A percentile compares a stretch with the other conserved stretches of the same genome.
Evolutionary conservation across 2,113 vertebrate species (phyloP).

Genomic region (Dromas ardeola): DNA sequence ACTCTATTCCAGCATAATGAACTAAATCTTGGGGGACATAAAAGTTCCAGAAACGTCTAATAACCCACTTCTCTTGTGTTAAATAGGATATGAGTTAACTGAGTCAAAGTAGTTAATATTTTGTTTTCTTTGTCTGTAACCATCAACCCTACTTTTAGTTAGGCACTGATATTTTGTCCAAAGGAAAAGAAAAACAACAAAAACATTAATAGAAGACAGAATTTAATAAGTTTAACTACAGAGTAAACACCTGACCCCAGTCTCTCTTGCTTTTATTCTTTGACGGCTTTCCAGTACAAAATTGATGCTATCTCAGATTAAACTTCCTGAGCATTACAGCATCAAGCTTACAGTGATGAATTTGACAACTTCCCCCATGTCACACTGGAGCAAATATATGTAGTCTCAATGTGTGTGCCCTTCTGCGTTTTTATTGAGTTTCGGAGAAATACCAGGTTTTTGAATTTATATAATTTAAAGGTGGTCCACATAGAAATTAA

Average conservation of each 20-base stretch:
- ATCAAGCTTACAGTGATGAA: background rate
- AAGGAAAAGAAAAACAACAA: background rate
- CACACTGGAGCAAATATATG: background rate
- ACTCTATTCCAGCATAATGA: conserved; percentile 8
- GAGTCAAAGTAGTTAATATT: background rate
- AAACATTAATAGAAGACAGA: background rate
- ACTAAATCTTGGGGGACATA: conserved; percentile 13
- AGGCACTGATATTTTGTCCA: background rate
- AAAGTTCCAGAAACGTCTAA: background rate
- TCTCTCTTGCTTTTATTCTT: background rate
- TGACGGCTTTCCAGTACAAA: background rate
- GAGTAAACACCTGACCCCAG: background rate
- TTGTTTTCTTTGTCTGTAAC: background rate
- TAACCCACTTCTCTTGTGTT: background rate
- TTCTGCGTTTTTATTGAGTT: background rate
- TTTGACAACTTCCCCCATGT: background rate
- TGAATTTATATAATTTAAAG: background rate
- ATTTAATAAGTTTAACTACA: background rate
- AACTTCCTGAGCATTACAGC: background rate
- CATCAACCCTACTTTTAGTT: background rate
- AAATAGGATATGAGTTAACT: background rate
- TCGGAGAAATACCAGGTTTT: background rate
- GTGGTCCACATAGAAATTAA: background rate
- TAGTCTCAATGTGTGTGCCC: rapidly evolving
- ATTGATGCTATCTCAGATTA: background rate